phyloP scores from a whole-genome alignment of 2,113 vertebrate species.

The Gallinago jamesoni region DNA sequence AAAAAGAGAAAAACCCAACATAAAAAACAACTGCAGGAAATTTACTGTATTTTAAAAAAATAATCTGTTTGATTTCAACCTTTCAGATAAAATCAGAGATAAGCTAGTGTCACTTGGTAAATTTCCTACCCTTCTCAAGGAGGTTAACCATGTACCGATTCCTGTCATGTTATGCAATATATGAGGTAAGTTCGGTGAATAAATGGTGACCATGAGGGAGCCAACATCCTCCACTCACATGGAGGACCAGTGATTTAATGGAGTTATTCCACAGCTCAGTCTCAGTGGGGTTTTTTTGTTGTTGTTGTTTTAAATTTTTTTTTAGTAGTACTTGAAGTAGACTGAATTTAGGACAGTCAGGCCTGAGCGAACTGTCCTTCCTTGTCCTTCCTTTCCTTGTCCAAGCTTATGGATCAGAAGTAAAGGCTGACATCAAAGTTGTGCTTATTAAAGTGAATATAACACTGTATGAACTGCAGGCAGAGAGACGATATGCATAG shows the following conservation, averaged over 20 bases:
- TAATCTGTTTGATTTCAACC: neutral
- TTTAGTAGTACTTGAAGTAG: neutral
- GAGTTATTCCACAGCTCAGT: neutral
- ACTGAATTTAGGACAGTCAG: neutral
- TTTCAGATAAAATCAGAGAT: neutral
- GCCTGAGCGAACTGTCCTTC: neutral
- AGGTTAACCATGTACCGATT: neutral
- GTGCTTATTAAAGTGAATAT: neutral
- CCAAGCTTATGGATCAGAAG: neutral
- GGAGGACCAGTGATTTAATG: neutral
- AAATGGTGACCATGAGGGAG: neutral
- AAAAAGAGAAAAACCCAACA: neutral
- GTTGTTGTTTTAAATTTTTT: neutral
- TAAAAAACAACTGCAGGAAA: neutral
- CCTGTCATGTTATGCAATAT: neutral
- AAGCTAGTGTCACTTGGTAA: neutral
- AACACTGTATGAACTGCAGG: neutral
- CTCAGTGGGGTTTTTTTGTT: neutral
- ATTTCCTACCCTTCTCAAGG: neutral
- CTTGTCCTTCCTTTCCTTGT: neutral
- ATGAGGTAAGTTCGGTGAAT: neutral
- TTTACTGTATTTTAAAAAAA: neutral
- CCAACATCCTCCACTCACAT: rapidly evolving
- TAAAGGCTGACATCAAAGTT: neutral
- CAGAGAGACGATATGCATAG: neutral